These are phyloP conservation scores for Rhipidura dahli DNA, from an alignment of 2,113 vertebrate genomes.

Conservation along the genomic window DNA sequence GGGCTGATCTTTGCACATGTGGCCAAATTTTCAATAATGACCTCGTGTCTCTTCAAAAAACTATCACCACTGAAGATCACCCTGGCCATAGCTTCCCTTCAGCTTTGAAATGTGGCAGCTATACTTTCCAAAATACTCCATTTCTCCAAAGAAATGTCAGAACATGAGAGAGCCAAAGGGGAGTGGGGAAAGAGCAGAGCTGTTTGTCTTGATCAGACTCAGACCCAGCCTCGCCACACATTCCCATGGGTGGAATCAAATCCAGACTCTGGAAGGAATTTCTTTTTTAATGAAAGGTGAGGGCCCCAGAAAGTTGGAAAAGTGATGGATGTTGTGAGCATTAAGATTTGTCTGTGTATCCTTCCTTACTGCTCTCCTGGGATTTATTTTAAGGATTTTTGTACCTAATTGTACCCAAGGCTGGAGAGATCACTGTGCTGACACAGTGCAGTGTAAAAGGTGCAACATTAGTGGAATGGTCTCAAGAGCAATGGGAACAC, in stretches of 20 bases:
- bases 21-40: not conserved
- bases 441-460: not conserved
- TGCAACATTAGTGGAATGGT: not conserved
- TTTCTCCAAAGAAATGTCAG: conserved; percentile 47
- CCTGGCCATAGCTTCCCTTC: not conserved
- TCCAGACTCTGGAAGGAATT: not conserved
- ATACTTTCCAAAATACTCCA: not conserved
- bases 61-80: not conserved
- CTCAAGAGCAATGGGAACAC: not conserved
- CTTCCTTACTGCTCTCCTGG: not conserved
- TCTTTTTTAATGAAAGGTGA: not conserved
- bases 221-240: not conserved
- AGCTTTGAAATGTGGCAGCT: not conserved
- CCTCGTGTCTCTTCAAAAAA: not conserved
- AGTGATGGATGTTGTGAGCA: not conserved
- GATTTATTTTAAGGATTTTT: not conserved
- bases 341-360: not conserved
- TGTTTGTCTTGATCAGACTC: not conserved
- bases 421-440: not conserved
- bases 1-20: not conserved
- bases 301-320: not conserved
- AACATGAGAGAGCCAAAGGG: not conserved
- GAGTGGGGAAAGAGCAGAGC: not conserved
- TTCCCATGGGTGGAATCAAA: not conserved
- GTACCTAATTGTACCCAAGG: not conserved